Conservation (phyloP, 2,113 vertebrate genomes). For the Notothenia coriiceps region DNA sequence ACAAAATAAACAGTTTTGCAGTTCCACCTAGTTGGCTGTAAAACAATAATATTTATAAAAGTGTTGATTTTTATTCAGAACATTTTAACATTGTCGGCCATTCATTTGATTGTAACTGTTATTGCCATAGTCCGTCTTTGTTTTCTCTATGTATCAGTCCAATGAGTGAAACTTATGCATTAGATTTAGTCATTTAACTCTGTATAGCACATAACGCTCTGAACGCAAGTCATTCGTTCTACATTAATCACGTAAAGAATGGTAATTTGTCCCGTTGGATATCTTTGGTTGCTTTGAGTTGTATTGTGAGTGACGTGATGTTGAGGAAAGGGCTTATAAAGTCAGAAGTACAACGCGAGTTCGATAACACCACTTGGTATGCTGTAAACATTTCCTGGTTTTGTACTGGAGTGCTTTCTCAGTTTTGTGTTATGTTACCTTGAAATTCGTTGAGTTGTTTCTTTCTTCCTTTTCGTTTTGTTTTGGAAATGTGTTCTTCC, state of each 20-base stretch:
- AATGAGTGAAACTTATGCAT: constrained; percentile 67
- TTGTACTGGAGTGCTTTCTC: constrained; percentile 80
- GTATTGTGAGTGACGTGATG: constrained; percentile 65
- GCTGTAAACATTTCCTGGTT: constrained; percentile 76
- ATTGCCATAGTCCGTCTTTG: constrained; percentile 69
- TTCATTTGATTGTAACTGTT: constrained; percentile 76
- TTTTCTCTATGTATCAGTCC: constrained; percentile 71
- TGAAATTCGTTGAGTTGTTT: constrained; percentile 68
- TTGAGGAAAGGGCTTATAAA: constrained; percentile 71
- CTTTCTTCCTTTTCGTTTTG: constrained; percentile 40
- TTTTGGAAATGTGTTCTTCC: constrained; percentile 70
- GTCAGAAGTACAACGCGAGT: constrained; percentile 38
- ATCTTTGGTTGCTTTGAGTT: constrained; percentile 55
- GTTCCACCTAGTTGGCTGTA: constrained; percentile 66
- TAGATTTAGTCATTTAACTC: constrained; percentile 72
- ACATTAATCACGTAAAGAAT: constrained; percentile 51
- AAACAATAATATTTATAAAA: constrained; percentile 69
- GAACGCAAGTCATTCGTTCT: constrained; percentile 60
- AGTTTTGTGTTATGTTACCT: constrained; percentile 79
- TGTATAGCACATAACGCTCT: constrained; percentile 74
- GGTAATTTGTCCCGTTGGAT: constrained; percentile 32
- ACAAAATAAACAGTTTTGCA: constrained; percentile 55
- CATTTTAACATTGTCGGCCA: constrained; percentile 61
- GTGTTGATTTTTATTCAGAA: constrained; percentile 65
- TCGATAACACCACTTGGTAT: constrained; percentile 47